Conservation (phyloP, 2,888 invertebrate species). For the Fragum whitleyi region DNA sequence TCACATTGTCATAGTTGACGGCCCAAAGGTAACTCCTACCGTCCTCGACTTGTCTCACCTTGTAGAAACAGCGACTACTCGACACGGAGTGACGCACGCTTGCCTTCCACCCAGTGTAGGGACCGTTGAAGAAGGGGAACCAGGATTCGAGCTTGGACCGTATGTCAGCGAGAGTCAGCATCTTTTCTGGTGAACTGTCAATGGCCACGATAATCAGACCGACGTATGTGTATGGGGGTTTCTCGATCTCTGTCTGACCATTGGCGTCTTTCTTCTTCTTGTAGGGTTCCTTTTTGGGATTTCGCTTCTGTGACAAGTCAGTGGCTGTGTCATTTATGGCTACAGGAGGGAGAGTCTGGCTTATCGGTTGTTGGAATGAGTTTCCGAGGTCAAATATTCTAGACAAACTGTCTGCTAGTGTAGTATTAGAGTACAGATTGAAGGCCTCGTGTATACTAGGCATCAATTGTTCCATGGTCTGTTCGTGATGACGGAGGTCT, state of each 20-base stretch:
- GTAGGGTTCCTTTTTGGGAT: not conserved
- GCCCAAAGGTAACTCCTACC: slow-evolving; percentile 18
- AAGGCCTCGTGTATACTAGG: not conserved
- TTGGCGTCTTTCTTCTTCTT: not conserved
- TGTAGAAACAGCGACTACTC: slow-evolving; percentile 68
- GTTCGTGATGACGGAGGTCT: not conserved
- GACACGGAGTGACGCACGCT: slow-evolving; percentile 74
- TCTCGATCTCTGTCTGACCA: slow-evolving; percentile 33
- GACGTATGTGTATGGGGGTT: slow-evolving; percentile 76
- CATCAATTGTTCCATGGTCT: not conserved
- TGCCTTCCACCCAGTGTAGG: slow-evolving; percentile 73
- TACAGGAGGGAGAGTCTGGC: slow-evolving; percentile 1
- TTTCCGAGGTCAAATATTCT: not conserved
- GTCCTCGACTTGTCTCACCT: slow-evolving; percentile 17
- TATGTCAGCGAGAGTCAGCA: slow-evolving; percentile 66
- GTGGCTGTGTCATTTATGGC: not conserved
- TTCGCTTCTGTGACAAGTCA: not conserved
- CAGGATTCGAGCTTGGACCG: slow-evolving; percentile 55
- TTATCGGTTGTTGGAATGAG: not conserved
- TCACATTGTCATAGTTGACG: slow-evolving; percentile 24
- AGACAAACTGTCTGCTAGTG: not conserved
- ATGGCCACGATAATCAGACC: slow-evolving; percentile 74
- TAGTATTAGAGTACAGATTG: not conserved
- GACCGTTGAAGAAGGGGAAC: slow-evolving; percentile 74
- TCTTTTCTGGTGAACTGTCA: slow-evolving; percentile 56